phyloP scores from a whole-genome alignment of 2,797 vertebrate species.

The Hyperoplus lanceolatus region DNA sequence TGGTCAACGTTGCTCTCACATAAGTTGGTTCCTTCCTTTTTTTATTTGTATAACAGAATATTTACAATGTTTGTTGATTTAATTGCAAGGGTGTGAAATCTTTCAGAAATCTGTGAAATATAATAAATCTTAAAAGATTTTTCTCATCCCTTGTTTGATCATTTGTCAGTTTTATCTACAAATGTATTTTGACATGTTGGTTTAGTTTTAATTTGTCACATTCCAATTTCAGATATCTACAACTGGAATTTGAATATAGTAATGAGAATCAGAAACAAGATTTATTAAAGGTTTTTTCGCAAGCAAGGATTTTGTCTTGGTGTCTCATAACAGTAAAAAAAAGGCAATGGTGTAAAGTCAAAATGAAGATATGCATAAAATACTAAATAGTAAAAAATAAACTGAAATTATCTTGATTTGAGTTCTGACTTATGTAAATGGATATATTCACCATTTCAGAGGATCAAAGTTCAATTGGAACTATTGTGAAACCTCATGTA shows the following conservation, averaged over 20 bases:
- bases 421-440: background rate
- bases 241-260: background rate
- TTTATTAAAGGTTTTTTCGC: too few species aligned
- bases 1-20: background rate
- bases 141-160: slow-evolving; percentile 34
- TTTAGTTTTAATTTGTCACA: background rate
- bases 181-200: background rate
- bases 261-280: too few species aligned
- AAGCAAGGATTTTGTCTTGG: too few species aligned
- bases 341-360: too few species aligned
- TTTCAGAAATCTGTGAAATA: slow-evolving; percentile 40
- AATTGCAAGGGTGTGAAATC: slow-evolving; percentile 6
- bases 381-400: background rate
- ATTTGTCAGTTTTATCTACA: background rate
- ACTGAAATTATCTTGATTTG: background rate
- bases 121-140: slow-evolving; percentile 73
- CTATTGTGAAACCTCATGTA: background rate
- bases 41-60: slow-evolving; percentile 56
- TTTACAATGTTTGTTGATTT: slow-evolving; percentile 49
- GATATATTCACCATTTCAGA: background rate
- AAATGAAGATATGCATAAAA: background rate
- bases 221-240: background rate
- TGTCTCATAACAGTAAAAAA: too few species aligned
- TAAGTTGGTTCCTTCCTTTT: slow-evolving; percentile 12
- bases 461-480: background rate